A percentile compares a stretch with the other conserved stretches of the same genome.
These are phyloP conservation scores for Poecilobothrus nobilitatus DNA, from an alignment of 2,888 invertebrate genomes.

Conservation along the genomic window DNA sequence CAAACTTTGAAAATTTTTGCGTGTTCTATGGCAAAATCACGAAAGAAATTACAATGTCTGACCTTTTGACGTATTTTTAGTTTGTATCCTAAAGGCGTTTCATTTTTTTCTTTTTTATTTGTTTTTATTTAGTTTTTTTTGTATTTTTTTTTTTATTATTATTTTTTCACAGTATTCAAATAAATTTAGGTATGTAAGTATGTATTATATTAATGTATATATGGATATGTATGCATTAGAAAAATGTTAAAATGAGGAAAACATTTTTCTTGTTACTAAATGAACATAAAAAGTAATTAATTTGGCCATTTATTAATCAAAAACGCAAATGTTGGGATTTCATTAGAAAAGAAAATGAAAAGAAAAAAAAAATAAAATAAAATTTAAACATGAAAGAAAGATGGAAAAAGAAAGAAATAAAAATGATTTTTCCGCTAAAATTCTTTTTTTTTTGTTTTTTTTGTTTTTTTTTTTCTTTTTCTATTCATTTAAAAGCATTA, in stretches of 20 bases:
- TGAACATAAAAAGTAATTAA: conserved; percentile 6
- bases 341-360: neutral
- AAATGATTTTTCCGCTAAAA: neutral
- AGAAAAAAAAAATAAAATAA: neutral
- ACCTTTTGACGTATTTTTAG: neutral
- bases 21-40: neutral
- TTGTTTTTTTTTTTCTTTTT: neutral
- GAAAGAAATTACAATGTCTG: neutral
- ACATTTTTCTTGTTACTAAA: conserved; percentile 2
- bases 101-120: no score
- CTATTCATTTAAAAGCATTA: neutral
- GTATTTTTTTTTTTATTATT: no score
- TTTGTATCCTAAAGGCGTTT: no score
- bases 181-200: no score
- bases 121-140: no score
- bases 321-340: conserved; percentile 6
- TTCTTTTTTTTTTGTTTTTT: neutral
- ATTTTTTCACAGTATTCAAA: no score
- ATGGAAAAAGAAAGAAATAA: neutral
- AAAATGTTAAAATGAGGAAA: neutral
- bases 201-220: no score
- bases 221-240: neutral
- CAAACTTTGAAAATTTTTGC: neutral
- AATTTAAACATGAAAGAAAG: no score
- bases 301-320: conserved; percentile 6